These are phyloP conservation scores for Amblyteles armatorius DNA, from an alignment of 2,888 invertebrate species.

Conservation along the genomic window DNA sequence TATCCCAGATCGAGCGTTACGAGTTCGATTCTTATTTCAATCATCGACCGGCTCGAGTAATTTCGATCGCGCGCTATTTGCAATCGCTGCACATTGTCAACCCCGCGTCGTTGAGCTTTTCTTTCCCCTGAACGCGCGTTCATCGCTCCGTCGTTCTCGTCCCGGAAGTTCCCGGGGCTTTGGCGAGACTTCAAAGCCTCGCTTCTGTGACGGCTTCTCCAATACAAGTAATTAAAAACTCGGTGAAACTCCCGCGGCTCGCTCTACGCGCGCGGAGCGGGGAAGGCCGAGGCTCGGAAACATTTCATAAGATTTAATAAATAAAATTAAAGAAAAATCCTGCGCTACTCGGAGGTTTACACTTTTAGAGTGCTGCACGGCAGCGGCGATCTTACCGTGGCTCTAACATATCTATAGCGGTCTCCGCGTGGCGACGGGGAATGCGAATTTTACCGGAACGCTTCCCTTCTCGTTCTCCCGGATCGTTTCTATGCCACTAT, in stretches of 20 bases:
- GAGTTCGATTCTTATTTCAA: neutral
- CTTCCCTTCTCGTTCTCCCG: neutral
- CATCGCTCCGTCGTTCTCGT: conserved; percentile 12
- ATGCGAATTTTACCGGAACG: conserved; percentile 27
- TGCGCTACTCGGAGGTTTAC: conserved; percentile 13
- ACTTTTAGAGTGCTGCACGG: conserved; percentile 11
- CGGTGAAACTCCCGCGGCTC: conserved; percentile 4
- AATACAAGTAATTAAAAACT: conserved; percentile 58
- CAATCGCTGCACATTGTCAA: neutral
- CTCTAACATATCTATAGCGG: neutral
- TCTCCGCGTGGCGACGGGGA: neutral
- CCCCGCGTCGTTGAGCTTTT: neutral
- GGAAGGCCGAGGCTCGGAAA: conserved; percentile 4
- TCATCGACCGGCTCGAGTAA: neutral
- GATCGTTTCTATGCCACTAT: conserved; percentile 5
- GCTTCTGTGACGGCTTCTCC: conserved; percentile 19
- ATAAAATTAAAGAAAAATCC: conserved; percentile 46
- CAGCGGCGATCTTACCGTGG: neutral
- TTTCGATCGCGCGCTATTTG: neutral
- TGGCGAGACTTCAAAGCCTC: conserved; percentile 37
- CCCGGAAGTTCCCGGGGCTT: conserved; percentile 20
- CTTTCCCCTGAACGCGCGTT: neutral
- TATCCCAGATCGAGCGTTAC: neutral
- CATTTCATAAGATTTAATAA: conserved; percentile 55
- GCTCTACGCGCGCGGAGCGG: neutral